Percentiles rank a stretch among this genome's conserved stretches.
phyloP scores from a whole-genome alignment of 2,113 vertebrate genomes.

The Osmerus eperlanus region DNA sequence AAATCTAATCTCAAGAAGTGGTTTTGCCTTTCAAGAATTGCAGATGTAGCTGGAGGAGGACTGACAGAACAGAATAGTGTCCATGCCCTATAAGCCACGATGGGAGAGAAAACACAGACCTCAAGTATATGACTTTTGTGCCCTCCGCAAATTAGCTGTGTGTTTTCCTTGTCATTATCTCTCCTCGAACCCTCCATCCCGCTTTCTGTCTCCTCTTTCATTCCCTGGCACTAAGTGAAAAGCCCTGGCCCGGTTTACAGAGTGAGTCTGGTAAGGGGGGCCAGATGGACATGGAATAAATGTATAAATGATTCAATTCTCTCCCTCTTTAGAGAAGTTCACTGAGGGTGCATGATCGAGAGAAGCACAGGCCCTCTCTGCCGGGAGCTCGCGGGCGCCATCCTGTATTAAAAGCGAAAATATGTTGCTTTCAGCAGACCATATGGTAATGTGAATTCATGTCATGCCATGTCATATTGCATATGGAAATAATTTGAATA shows the following conservation, averaged over 20 bases:
- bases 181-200: neutral
- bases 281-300: constrained; percentile 27
- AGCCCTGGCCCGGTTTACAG: neutral
- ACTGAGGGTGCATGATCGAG: constrained; percentile 2
- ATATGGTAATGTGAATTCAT: constrained; percentile 26
- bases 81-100: neutral
- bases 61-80: neutral
- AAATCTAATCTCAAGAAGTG: constrained; percentile 1
- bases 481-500: constrained; percentile 27
- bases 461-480: constrained; percentile 29
- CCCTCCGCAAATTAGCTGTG: neutral
- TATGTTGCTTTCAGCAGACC: constrained; percentile 22
- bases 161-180: neutral
- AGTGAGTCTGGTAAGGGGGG: neutral
- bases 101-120: neutral
- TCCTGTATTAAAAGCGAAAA: constrained; percentile 21
- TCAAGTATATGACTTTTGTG: neutral
- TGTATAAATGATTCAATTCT: constrained; percentile 25
- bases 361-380: neutral
- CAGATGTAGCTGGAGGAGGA: neutral
- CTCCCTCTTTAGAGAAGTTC: constrained; percentile 16
- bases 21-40: neutral
- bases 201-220: neutral
- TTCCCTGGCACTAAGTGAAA: constrained; percentile 9
- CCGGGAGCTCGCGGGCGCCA: constrained; percentile 10